A percentile compares a stretch with the other conserved stretches of the same genome.
Conservation (phyloP, 1,140 invertebrate genomes). For the Drosophila takahashii region DNA sequence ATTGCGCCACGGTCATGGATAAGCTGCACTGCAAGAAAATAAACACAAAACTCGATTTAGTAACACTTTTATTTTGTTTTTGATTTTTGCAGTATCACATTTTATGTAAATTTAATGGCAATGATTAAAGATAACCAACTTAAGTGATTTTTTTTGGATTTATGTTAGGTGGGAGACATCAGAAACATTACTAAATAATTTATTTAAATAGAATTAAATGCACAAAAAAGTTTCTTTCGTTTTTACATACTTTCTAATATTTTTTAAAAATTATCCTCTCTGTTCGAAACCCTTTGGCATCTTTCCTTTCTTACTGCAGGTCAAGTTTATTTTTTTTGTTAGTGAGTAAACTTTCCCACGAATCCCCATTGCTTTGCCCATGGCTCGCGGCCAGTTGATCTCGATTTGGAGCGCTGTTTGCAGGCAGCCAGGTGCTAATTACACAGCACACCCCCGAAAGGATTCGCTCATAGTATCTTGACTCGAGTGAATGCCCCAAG, state of each 20-base stretch:
- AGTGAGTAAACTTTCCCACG: slow-evolving; percentile 16
- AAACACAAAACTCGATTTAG: background rate
- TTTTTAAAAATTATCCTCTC: background rate
- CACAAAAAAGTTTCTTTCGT: too few relatives aligned
- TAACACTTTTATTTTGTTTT: background rate
- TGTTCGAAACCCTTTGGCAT: background rate
- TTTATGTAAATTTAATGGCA: too few relatives aligned
- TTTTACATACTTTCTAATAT: background rate
- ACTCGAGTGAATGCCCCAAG: slow-evolving; percentile 43
- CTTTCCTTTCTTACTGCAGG: background rate
- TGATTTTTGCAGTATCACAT: too few relatives aligned
- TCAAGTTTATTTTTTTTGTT: slow-evolving; percentile 6
- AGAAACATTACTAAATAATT: too few relatives aligned
- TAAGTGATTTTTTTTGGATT: too few relatives aligned
- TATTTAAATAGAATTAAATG: too few relatives aligned
- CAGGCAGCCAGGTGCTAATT: slow-evolving; percentile 68
- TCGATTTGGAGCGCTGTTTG: slow-evolving; percentile 29
- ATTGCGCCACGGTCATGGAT: slow-evolving; percentile 60
- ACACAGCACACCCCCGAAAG: slow-evolving; percentile 46
- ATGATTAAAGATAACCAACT: too few relatives aligned
- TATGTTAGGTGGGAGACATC: too few relatives aligned
- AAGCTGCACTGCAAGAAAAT: slow-evolving; percentile 17
- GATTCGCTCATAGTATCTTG: slow-evolving; percentile 13
- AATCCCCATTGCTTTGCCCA: slow-evolving; percentile 24
- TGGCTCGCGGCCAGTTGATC: slow-evolving; percentile 29